Base-by-base conservation (phyloP, 2,797 vertebrate species). In the Hemibagrus guttatus region DNA sequence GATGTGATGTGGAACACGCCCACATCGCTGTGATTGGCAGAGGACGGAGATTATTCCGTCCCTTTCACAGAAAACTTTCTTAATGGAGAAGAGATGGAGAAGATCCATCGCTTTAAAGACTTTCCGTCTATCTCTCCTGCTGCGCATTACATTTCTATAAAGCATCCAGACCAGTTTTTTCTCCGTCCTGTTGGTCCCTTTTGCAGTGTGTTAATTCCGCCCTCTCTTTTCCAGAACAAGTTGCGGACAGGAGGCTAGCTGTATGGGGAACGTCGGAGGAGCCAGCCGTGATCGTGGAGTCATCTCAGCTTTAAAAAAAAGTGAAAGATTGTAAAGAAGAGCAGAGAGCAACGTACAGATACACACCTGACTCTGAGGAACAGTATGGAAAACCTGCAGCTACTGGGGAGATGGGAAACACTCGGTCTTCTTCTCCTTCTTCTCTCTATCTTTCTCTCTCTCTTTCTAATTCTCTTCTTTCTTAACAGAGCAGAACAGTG, bases 171-270 rank as follows among this genome's bases (percentile, higher is more conserved):
- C n/a, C n/a, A n/a, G n/a, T n/a, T n/a, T n/a, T n/a, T n/a, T n/a
- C n/a, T n/a, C 94, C 94, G 90, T 93, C 52, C 66, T 19, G 6
- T 26, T 8, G 28, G 5, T 58, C 21, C n/a, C 9, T 64, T 79
- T 23, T 6, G 56, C 35, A 21, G 13, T 3, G 6, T 26, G 26
- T 26, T 52, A 76, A 17, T 58, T 19, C 84, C 79, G 91, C 79
- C 89, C 46, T 91, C 61, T 79, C 14, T 86, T 64, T 91, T 84
- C 16, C 87, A 96, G 95, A 95, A 91, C 90, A 95, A 95, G 95
- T 86, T 94, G 92, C 95, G 92, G 90, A 95, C 94, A 1, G 94
- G 95, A 46, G 94, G 95, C 85, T 95, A 93, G 94, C 90, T 49
- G 90, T 56, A 35, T 49, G 46, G 49, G 68, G 14, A 52, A 39